Evolutionary conservation across 2,113 vertebrate species (phyloP), one percentile per base, ranked within the genome.

Genomic region (Saimiri boliviensis): DNA sequence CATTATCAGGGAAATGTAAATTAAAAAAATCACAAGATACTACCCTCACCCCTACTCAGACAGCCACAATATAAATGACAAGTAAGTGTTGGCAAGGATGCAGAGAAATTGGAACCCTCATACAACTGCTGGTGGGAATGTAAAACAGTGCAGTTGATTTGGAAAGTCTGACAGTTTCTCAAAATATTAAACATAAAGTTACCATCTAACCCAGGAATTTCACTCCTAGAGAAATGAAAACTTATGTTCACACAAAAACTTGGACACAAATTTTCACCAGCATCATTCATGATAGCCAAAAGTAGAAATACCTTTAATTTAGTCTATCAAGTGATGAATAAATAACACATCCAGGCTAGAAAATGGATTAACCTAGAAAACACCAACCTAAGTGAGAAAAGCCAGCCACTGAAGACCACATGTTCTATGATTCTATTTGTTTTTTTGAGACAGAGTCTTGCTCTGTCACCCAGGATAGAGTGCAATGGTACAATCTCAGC

Each of bases 141-240:
- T 83, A 83, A 91, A 96, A 93, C 37, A 17, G 25, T 77, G 14
- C 73, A 85, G 56, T 37, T 66, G 54, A 93, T 49, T 66, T 95
- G 37, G 58, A 54, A 89, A 94, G 17, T 81, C 40, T 85, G 49
- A 56, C 6, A 76, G 40, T 77, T 94, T 73, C 71, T 84, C 20
- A 60, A 91, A 52, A 91, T 21, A 88, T 11, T 80, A 68, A 77
- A 90, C 25, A 54, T 52, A 35, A 70, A 81, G 30, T 86, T 76
- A 92, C 6, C 47, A 86, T 58, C 8, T 70, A 71, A 93, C 56
- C 56, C 47, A 96, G 56, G 27, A 95, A 95, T 91, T 71, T 16
- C 12, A 74, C 37, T 84, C 27, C 47, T 37, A 70, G 8, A 90
- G 32, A 79, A 94, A 84, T 42, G 40, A 92, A 83, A 93, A 88